These are phyloP conservation scores for Aurelia aurita DNA, from an alignment of 30 jellyfish, hydroid and myxozoan species.

Conservation along the genomic window DNA sequence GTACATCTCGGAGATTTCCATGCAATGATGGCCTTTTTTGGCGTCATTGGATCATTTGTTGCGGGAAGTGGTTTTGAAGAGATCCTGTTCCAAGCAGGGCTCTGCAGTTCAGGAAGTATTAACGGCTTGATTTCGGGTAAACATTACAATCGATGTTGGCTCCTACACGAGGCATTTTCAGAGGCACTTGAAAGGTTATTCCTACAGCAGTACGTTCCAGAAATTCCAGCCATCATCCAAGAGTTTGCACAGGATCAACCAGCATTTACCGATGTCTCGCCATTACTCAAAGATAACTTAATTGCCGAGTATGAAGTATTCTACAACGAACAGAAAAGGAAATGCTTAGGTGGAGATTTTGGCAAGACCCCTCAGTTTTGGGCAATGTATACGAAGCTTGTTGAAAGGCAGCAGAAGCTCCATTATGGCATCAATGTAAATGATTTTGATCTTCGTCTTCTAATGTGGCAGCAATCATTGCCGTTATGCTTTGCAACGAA, in stretches of 20 bases:
- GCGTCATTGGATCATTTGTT: conserved; percentile 12
- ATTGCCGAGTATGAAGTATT: background rate
- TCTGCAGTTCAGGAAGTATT: conserved; percentile 40
- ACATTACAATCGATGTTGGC: conserved; percentile 50
- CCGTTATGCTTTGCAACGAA: conserved; percentile 51
- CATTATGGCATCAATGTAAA: conserved; percentile 28
- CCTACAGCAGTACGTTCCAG: conserved; percentile 5
- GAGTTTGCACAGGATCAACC: too few species aligned
- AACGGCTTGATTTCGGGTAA: conserved; percentile 24
- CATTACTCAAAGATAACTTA: background rate
- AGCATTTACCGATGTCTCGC: background rate
- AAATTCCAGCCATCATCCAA: too few species aligned
- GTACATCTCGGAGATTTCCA: conserved; percentile 49
- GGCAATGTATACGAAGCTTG: conserved; percentile 10
- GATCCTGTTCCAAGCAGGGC: conserved; percentile 17
- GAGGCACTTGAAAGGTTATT: conserved; percentile 43
- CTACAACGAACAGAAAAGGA: background rate
- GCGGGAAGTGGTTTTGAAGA: conserved; percentile 47
- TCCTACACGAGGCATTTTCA: conserved; percentile 26
- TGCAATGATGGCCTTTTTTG: conserved; percentile 58
- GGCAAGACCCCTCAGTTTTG: conserved; percentile 51
- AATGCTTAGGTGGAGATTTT: conserved; percentile 21
- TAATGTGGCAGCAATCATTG: conserved; percentile 31
- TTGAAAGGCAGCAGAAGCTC: conserved; percentile 19
- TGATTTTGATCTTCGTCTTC: conserved; percentile 18